A percentile compares a stretch with the other conserved stretches of the same genome.
Conservation (phyloP, 1,140 invertebrate genomes). For the Stenopsyche tienmushanensis region DNA sequence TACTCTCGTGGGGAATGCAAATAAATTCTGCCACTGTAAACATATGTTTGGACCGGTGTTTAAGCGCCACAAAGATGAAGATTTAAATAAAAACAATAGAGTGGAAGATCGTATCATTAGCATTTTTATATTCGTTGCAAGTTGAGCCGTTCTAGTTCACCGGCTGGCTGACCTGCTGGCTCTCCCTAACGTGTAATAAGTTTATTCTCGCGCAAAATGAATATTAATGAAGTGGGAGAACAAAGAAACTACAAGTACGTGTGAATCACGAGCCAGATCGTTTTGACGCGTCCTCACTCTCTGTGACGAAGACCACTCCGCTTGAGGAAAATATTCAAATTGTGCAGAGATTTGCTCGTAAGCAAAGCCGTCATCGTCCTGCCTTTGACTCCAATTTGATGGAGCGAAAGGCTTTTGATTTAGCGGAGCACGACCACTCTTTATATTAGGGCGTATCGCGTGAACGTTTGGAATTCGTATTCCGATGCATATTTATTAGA, state of each 20-base stretch:
- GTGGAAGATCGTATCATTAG: conserved; percentile 7
- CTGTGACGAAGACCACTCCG: background rate
- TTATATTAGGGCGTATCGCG: too few relatives aligned
- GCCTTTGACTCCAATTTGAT: too few relatives aligned
- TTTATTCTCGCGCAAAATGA: conserved; percentile 19
- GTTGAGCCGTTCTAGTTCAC: conserved; percentile 8
- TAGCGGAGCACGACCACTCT: background rate
- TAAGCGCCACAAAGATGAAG: background rate
- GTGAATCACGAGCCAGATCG: conserved; percentile 8
- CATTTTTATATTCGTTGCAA: conserved; percentile 14
- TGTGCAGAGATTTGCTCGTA: background rate
- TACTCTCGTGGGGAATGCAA: background rate
- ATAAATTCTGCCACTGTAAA: background rate
- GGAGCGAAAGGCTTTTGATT: too few relatives aligned
- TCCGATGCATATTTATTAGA: too few relatives aligned
- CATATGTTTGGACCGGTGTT: background rate
- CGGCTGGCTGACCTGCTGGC: background rate
- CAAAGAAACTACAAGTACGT: conserved; percentile 16
- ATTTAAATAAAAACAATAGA: conserved; percentile 29
- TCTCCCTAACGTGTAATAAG: conserved; percentile 5
- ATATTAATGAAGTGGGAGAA: conserved; percentile 21
- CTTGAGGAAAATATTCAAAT: background rate
- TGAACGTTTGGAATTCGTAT: too few relatives aligned
- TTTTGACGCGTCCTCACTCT: background rate
- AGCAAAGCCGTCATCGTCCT: background rate